These are phyloP conservation scores for Hippolais icterina DNA, from an alignment of 2,113 vertebrate genomes.

Conservation along the genomic window DNA sequence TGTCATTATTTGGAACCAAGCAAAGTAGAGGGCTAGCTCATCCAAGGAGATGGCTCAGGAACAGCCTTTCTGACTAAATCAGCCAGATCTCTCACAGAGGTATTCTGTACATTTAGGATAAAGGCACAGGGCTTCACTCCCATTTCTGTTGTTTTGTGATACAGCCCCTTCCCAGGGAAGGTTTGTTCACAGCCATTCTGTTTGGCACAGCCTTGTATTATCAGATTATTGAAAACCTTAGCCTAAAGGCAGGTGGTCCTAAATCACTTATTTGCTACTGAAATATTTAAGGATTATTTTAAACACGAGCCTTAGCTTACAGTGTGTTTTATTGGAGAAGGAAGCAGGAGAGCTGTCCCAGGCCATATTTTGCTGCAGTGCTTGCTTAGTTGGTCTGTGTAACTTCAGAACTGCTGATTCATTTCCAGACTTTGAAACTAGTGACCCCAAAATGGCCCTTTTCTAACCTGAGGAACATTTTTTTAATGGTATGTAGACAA, in stretches of 20 bases:
- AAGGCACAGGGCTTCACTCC: background rate
- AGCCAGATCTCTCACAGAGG: background rate
- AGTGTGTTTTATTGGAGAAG: background rate
- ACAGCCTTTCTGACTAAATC: background rate
- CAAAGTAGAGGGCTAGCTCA: background rate
- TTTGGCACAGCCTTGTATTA: background rate
- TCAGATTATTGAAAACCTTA: background rate
- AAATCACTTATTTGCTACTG: background rate
- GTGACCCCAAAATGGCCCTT: background rate
- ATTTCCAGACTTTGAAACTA: slow-evolving; percentile 39
- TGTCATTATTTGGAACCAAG: background rate
- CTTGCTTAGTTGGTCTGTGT: background rate
- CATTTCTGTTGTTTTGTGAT: background rate
- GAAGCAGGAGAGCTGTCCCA: background rate
- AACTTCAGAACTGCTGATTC: slow-evolving; percentile 63
- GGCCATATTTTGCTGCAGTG: background rate
- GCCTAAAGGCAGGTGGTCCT: background rate
- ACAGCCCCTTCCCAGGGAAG: background rate
- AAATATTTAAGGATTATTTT: background rate
- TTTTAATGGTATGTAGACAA: slow-evolving; percentile 47
- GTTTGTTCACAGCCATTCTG: background rate
- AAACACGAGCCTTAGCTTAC: background rate
- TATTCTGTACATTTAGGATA: background rate
- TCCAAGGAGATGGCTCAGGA: background rate
- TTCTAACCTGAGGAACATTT: slow-evolving; percentile 35